Percentiles rank a stretch among this genome's conserved stretches.
phyloP scores from a whole-genome alignment of 2,797 vertebrate species.

The Pyrrhura leucotis region DNA sequence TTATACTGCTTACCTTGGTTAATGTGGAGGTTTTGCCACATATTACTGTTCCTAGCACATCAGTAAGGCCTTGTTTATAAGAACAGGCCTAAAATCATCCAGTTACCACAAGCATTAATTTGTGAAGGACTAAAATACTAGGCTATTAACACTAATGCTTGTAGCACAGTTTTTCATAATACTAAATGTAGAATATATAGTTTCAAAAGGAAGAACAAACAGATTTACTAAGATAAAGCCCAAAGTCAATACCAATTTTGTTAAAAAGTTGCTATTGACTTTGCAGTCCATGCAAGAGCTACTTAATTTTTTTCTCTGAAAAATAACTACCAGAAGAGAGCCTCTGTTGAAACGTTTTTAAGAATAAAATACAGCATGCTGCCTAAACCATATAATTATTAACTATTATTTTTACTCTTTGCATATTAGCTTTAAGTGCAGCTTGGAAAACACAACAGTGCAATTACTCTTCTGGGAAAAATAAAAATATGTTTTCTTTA shows the following conservation, averaged over 20 bases:
- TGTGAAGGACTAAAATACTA: slow-evolving; percentile 69
- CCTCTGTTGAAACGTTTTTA: not conserved
- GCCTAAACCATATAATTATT: not conserved
- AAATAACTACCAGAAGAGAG: not conserved
- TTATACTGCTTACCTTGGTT: slow-evolving; percentile 72
- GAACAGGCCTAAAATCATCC: slow-evolving; percentile 64
- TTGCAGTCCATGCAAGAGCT: not conserved
- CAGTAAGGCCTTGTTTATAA: slow-evolving; percentile 71
- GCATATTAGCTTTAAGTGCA: not conserved
- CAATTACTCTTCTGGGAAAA: not conserved
- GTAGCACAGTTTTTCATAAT: slow-evolving; percentile 28
- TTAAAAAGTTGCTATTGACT: not conserved
- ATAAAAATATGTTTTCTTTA: not conserved
- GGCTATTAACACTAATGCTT: slow-evolving; percentile 58
- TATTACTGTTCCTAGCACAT: slow-evolving; percentile 67
- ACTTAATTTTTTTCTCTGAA: not conserved
- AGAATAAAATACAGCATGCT: not conserved
- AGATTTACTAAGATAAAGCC: not conserved
- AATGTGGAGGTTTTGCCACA: slow-evolving; percentile 66
- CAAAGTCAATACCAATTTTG: not conserved
- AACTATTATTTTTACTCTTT: not conserved
- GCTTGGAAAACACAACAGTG: not conserved
- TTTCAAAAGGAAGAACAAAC: slow-evolving; percentile 40
- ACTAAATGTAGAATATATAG: not conserved
- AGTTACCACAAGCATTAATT: slow-evolving; percentile 70